A percentile compares a stretch with the other conserved stretches of the same genome.
These are phyloP conservation scores for Fukomys damarensis DNA, from an alignment of 2,113 vertebrate genomes.

Conservation along the genomic window DNA sequence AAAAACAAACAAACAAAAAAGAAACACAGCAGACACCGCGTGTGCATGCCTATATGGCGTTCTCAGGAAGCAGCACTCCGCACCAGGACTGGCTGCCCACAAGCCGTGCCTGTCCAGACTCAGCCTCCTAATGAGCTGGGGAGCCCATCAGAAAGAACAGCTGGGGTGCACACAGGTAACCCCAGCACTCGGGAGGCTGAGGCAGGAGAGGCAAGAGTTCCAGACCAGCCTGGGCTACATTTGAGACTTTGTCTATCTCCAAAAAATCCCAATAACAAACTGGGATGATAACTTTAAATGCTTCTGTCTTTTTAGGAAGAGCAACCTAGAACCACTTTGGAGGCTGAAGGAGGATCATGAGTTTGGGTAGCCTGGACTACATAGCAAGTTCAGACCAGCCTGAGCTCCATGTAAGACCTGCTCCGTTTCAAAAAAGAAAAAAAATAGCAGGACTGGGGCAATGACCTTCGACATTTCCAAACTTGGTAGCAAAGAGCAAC, in stretches of 20 bases:
- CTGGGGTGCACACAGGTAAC: not conserved
- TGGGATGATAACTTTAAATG: not conserved
- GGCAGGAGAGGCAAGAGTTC: not conserved
- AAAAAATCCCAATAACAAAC: too few relatives aligned
- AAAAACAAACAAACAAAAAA: too few relatives aligned
- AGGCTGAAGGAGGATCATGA: not conserved
- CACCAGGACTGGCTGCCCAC: accelerated
- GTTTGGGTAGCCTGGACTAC: not conserved
- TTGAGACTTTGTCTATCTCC: not conserved
- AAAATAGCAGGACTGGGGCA: not conserved
- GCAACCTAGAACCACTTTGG: not conserved
- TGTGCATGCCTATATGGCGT: accelerated
- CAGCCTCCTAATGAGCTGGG: not conserved
- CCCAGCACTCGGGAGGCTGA: not conserved
- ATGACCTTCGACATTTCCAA: not conserved
- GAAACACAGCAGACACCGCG: not conserved
- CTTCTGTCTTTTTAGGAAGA: not conserved
- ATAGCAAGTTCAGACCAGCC: too few relatives aligned
- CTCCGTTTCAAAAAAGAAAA: not conserved
- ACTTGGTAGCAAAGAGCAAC: not conserved
- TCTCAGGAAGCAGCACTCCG: not conserved
- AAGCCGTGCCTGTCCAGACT: not conserved
- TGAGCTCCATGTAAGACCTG: not conserved
- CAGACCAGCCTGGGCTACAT: not conserved
- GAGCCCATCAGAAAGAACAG: not conserved